Evolutionary conservation across 2,113 vertebrate genomes (phyloP).

Genomic region (Toxostoma redivivum): DNA sequence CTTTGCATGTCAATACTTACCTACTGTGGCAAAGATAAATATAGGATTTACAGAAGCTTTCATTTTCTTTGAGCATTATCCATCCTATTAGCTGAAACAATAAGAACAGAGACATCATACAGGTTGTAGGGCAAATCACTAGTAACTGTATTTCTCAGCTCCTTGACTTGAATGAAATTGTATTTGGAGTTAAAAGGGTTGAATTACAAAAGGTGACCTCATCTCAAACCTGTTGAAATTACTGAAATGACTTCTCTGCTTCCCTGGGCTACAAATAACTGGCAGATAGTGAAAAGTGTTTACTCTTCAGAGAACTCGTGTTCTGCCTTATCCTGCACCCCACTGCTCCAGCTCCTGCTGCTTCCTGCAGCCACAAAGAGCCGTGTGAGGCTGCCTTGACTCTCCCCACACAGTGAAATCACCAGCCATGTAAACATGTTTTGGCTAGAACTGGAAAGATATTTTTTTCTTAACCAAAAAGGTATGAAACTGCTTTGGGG

Average conservation of each 20-base stretch:
- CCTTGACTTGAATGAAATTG: background rate
- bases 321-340: background rate
- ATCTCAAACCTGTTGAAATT: background rate
- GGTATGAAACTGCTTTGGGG: background rate
- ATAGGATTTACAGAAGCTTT: background rate
- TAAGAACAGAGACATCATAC: background rate
- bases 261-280: background rate
- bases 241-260: background rate
- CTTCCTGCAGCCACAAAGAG: background rate
- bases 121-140: background rate
- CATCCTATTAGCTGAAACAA: background rate
- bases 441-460: background rate
- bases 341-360: fast-evolving
- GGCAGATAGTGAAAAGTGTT: background rate
- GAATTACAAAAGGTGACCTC: background rate
- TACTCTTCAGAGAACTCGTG: background rate
- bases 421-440: fast-evolving
- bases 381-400: background rate
- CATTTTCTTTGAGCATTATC: background rate
- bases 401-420: background rate
- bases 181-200: background rate
- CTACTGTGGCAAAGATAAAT: background rate
- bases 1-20: background rate
- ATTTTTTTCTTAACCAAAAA: background rate
- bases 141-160: background rate